A percentile compares a stretch with the other conserved stretches of the same genome.
Evolutionary conservation across 2,113 vertebrate genomes (phyloP).

Genomic region (Psettodes erumei): DNA sequence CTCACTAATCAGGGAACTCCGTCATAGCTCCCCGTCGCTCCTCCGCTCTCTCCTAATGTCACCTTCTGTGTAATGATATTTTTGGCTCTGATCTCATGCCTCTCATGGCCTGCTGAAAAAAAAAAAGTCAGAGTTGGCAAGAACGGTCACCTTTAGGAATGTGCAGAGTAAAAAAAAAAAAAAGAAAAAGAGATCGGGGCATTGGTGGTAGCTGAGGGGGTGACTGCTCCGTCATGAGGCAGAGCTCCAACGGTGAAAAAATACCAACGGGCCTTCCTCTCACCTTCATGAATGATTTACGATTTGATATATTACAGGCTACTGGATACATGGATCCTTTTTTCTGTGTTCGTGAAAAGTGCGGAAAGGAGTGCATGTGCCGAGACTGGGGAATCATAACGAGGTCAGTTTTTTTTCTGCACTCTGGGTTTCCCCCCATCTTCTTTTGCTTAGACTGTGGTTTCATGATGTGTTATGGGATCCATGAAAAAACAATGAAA

Average conservation of each 20-base stretch:
- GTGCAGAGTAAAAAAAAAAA: slow-evolving; percentile 51
- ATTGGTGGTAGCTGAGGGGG: slow-evolving; percentile 41
- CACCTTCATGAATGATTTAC: slow-evolving; percentile 48
- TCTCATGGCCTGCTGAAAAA: slow-evolving; percentile 43
- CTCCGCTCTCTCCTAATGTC: slow-evolving; percentile 61
- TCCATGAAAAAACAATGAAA: slow-evolving; percentile 78
- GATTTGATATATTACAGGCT: slow-evolving; percentile 36
- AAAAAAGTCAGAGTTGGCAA: slow-evolving; percentile 38
- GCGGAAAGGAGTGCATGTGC: slow-evolving; percentile 20
- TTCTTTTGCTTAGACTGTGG: slow-evolving; percentile 77
- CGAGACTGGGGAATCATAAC: slow-evolving; percentile 48
- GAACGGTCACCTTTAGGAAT: slow-evolving; percentile 69
- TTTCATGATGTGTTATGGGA: slow-evolving; percentile 74
- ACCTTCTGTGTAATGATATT: slow-evolving; percentile 75
- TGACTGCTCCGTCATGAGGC: slow-evolving; percentile 36
- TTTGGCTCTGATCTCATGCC: slow-evolving; percentile 76
- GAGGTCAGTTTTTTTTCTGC: slow-evolving; percentile 57
- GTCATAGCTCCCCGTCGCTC: slow-evolving; percentile 68
- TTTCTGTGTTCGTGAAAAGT: slow-evolving; percentile 40
- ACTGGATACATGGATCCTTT: slow-evolving; percentile 38
- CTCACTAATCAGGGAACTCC: slow-evolving; percentile 82
- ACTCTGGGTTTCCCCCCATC: slow-evolving; percentile 71
- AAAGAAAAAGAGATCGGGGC: slow-evolving; percentile 39
- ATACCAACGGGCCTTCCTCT: slow-evolving; percentile 32
- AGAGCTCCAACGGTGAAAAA: slow-evolving; percentile 34